Base-by-base conservation (phyloP, 2,888 invertebrate species). In the Lobophora halterata region DNA sequence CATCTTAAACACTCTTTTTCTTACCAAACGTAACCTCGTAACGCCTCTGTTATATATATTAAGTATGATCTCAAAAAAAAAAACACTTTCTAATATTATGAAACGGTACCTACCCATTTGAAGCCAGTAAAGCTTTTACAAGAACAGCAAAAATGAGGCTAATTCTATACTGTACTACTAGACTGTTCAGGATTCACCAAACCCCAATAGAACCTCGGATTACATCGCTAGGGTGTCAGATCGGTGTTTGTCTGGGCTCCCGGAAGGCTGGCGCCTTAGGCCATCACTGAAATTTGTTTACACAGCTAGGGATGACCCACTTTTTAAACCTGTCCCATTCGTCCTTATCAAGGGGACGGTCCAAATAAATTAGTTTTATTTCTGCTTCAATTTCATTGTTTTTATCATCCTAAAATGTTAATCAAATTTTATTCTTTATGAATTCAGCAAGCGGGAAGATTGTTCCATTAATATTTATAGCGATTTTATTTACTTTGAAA, bases 201-300 rank as follows among this genome's bases (percentile, higher is more conserved):
- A n/a, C n/a, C n/a, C n/a, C n/a, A n/a, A n/a, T n/a, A n/a, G n/a
- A n/a, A n/a, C n/a, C n/a, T n/a, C n/a, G n/a, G n/a, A n/a, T n/a
- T n/a, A n/a, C n/a, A n/a, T n/a, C n/a, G n/a, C 24, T 16, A 10
- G 16, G 20, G 29, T 41, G 49, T n/a, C n/a, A n/a, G n/a, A n/a
- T n/a, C n/a, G 46, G 46, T 46, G 47, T 49, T 46, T 21, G 41
- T 31, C 27, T 61, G 52, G 61, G 61, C 63, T 58, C 60, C 58
- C 55, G 61, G 64, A 63, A 58, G 61, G 47, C 51, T 58, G 71
- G 69, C 71, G 67, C 72, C 72, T 29, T 26, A 44, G 55, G 40
- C 46, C 50, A 59, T 71, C 58, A 64, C 45, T 52, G 45, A 51
- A 61, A 68, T 73, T 69, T 73, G 70, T 74, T 75, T 72, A 65